A percentile compares a stretch with the other conserved stretches of the same genome.
phyloP scores from a whole-genome alignment of 2,797 vertebrate genomes.

The Muraenolepis orangiensis region DNA sequence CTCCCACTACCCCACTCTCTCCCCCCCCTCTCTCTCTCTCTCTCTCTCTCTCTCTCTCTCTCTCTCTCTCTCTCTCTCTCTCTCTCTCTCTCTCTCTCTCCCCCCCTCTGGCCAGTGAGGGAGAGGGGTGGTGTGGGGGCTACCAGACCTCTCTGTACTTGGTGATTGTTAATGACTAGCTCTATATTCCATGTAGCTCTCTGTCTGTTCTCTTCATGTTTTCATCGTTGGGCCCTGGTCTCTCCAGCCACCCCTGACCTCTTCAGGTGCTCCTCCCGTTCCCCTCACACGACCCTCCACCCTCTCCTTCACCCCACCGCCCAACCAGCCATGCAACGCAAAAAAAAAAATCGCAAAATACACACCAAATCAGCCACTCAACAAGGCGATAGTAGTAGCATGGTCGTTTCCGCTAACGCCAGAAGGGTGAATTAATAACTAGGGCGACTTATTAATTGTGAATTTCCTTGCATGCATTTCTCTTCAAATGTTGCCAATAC shows the following conservation, averaged over 20 bases:
- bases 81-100: constrained; percentile 59
- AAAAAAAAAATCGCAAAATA: constrained; percentile 1
- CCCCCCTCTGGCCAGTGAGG: constrained; percentile 14
- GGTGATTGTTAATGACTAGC: constrained; percentile 65
- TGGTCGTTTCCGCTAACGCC: constrained; percentile 11
- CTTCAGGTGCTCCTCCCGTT: background rate
- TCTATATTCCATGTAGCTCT: constrained; percentile 20
- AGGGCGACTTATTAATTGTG: constrained; percentile 29
- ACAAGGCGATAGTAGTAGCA: constrained; percentile 38
- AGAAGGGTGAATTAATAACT: constrained; percentile 41
- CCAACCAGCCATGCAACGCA: background rate
- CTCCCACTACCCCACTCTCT: too few relatives aligned
- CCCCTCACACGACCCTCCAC: background rate
- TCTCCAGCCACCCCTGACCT: too few relatives aligned
- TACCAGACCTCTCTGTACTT: constrained; percentile 49
- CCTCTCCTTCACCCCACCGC: background rate
- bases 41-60: too few relatives aligned
- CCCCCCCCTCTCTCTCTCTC: too few relatives aligned
- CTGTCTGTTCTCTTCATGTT: constrained; percentile 4
- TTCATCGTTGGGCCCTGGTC: background rate
- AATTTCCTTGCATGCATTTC: constrained; percentile 22
- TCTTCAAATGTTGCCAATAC: constrained; percentile 33
- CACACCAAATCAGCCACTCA: constrained; percentile 20
- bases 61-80: constrained; percentile 72
- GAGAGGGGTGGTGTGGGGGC: constrained; percentile 21